Percentiles rank a stretch among this genome's conserved stretches.
Conservation (phyloP, 1,140 invertebrate genomes). For the Aphidius ervi region DNA sequence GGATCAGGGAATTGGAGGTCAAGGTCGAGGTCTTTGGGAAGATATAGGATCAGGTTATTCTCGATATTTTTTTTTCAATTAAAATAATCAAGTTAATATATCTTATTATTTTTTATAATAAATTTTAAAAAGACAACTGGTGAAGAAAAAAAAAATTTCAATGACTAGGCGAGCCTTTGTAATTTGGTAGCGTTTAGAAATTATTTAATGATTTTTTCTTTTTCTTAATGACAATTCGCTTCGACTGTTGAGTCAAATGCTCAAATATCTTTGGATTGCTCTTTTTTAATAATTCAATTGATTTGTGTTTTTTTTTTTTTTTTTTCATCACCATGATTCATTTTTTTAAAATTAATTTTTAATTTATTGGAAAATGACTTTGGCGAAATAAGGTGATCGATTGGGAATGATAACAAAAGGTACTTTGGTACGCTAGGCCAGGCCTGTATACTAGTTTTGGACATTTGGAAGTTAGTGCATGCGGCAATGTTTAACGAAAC, state of each 20-base stretch:
- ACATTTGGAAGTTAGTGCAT: slow-evolving; percentile 43
- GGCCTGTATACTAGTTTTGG: slow-evolving; percentile 36
- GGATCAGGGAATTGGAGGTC: neutral
- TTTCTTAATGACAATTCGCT: neutral
- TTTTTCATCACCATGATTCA: too few relatives aligned
- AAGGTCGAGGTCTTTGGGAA: neutral
- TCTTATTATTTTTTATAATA: neutral
- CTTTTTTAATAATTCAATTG: neutral
- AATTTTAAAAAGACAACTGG: neutral
- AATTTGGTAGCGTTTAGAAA: slow-evolving; percentile 37
- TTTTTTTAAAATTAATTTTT: neutral
- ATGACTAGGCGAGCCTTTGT: slow-evolving; percentile 45
- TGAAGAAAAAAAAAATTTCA: slow-evolving; percentile 24
- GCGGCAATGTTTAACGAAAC: slow-evolving; percentile 42
- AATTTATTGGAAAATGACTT: slow-evolving; percentile 1
- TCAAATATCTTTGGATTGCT: slow-evolving; percentile 44
- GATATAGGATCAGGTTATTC: neutral
- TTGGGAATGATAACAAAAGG: slow-evolving; percentile 25
- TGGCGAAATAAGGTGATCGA: slow-evolving; percentile 13
- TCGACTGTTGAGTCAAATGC: slow-evolving; percentile 22
- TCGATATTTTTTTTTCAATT: too few relatives aligned
- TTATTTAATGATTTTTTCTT: too few relatives aligned
- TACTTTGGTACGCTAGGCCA: slow-evolving; percentile 54
- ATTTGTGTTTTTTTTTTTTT: too few relatives aligned
- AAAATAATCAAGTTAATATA: too few relatives aligned